Conservation (phyloP, 2,888 invertebrate species). For the Drepanosiphum platanoidis region DNA sequence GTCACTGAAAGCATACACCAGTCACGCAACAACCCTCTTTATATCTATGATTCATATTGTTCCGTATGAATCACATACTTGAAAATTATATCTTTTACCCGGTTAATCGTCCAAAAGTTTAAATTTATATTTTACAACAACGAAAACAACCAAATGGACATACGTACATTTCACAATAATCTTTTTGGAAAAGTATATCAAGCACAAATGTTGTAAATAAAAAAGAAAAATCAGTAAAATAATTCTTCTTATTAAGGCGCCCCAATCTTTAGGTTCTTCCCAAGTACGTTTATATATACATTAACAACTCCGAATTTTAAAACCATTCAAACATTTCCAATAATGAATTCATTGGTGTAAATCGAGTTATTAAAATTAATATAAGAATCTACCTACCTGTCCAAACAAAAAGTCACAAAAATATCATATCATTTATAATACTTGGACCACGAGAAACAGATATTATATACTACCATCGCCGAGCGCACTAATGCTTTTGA, state of each 20-base stretch:
- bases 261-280: no score
- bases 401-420: no score
- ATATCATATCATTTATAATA: not conserved
- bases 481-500: constrained; percentile 24
- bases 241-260: no score
- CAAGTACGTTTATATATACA: no score
- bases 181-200: no score
- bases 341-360: no score
- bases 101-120: constrained; percentile 2
- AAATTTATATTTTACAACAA: not conserved
- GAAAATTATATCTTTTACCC: not conserved
- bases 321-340: no score
- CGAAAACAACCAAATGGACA: not conserved
- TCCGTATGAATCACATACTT: constrained; percentile 47
- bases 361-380: no score
- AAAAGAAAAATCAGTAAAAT: no score
- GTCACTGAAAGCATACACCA: constrained; percentile 31
- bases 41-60: constrained; percentile 27
- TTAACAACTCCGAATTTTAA: no score
- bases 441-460: not conserved
- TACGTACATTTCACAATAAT: not conserved
- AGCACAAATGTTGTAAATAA: no score
- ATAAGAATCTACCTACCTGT: no score
- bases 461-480: not conserved
- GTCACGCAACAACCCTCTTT: constrained; percentile 55